Base-by-base conservation (phyloP, 2,113 vertebrate genomes). In the Phylloscopus whistleri region DNA sequence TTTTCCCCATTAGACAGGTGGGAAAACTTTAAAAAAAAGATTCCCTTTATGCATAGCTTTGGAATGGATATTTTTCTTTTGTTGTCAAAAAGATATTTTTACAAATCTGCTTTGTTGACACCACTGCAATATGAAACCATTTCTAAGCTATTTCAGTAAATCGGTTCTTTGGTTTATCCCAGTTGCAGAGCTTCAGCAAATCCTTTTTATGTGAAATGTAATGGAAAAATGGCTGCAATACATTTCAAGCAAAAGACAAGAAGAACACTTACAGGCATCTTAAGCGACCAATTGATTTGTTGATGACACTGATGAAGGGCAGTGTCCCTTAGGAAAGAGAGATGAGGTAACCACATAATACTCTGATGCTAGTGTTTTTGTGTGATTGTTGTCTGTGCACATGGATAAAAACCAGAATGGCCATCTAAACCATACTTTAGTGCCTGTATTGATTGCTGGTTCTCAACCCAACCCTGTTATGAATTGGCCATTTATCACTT, bases 211-310 rank as follows among this genome's bases (percentile, higher is more conserved):
- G 87, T 96, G 27, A 69, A 97, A 85, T 84, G 94, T 94, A 95
- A 95, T 1, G 9, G 84, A 90, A 90, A 96, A 96, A 89, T 84
- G 59, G 58, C 68, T 87, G 53, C 93, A 91, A 86, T 91, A 93
- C 52, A 84, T 84, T 91, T 94, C 87, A 94, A 91, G 60, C 68
- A 92, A 86, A 95, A 96, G 90, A 78, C 55, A 80, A 92, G 89
- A 95, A 52, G 75, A 77, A 49, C 70, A 81, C 87, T 96, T 95
- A 68, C 70, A 94, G 64, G 20, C 52, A 62, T 89, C 83, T 56
- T 90, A 91, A 97, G 91, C 73, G 73, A 95, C 60, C 90, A 84
- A 95, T 62, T 97, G 97, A 97, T 97, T 95, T 97, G 94, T 62
- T 74, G 94, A 76, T 95, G 93, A 96, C 84, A 93, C 91, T 96